Percentiles rank a stretch among this genome's conserved stretches.
Evolutionary conservation across 1,140 invertebrate genomes (phyloP).

Genomic region (Streblospio benedicti): DNA sequence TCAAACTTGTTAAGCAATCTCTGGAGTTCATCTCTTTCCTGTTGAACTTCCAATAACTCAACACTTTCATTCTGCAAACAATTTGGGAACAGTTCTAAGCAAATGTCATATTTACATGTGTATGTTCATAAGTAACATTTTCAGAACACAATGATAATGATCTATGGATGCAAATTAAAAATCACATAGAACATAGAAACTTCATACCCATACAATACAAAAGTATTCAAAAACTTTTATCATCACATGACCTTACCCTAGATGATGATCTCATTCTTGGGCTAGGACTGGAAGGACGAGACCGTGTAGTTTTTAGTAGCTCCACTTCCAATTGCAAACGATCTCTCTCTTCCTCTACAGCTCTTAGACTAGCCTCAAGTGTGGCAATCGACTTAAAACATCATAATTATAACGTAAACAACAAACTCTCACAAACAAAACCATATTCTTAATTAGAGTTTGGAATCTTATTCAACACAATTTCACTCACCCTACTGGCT

Average conservation of each 20-base stretch:
- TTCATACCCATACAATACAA: no score
- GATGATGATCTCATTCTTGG: neutral
- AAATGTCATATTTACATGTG: no score
- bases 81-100: no score
- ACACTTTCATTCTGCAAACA: no score
- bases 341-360: slow-evolving; percentile 43
- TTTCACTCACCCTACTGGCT: no score
- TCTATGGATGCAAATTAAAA: neutral
- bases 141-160: no score
- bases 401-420: no score
- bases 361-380: slow-evolving; percentile 37
- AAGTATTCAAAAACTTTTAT: neutral
- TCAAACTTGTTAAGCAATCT: slow-evolving; percentile 46
- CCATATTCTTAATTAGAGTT: no score
- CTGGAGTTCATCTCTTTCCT: slow-evolving; percentile 46
- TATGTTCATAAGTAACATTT: no score
- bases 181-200: neutral
- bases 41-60: slow-evolving; percentile 32
- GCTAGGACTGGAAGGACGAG: slow-evolving; percentile 24
- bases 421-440: no score
- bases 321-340: slow-evolving; percentile 44
- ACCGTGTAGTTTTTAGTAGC: slow-evolving; percentile 26
- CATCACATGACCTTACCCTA: neutral
- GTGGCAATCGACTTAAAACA: slow-evolving; percentile 28
- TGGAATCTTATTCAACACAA: no score